Evolutionary conservation across 2,113 vertebrate genomes (phyloP), one percentile per base, ranked within the genome.

Genomic region (Urocolius indicus): DNA sequence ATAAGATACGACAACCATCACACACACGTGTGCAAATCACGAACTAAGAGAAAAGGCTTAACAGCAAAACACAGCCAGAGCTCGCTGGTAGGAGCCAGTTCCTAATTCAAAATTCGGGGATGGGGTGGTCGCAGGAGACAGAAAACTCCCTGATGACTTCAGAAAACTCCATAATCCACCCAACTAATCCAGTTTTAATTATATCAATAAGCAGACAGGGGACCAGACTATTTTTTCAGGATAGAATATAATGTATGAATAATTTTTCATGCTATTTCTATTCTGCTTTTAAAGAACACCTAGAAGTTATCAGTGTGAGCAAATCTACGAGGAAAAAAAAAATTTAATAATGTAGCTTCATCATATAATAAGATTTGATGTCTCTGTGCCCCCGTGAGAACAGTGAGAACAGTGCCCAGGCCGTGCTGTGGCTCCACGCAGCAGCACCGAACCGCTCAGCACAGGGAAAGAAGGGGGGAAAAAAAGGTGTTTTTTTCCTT

Each of bases 101-200:
- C 11, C 27, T 10, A 30, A 62, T 8, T 41, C 0, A 49, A 76
- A 88, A 86, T 4, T 10, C 3, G 27, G 62, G 72, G 55, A 80
- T 29, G 27, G 49, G 86, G 24, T 19, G 17, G 26, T 52, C 30
- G 3, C 48, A 23, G 69, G 76, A 92, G 81, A 77, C 85, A 63
- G 54, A 80, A 63, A 84, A 63, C 45, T 82, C 92, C 79, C 88
- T 30, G 29, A 68, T 85, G 89, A 73, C 74, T 95, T 59, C 55
- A 76, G 85, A 87, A 96, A 95, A 96, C 59, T 86, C 93, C 24
- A 45, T 91, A 89, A 96, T 90, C 85, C 77, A 79, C 63, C 61
- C 87, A 91, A 71, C 77, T 77, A 96, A 96, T 45, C 83, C 88
- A 86, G 76, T 90, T 96, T 97, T 94, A 95, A 97, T 97, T 96